A percentile compares a stretch with the other conserved stretches of the same genome.
Conservation (phyloP, 30 jellyfish, hydroid and myxozoan species). For the Calvadosia cruxmelitensis region DNA sequence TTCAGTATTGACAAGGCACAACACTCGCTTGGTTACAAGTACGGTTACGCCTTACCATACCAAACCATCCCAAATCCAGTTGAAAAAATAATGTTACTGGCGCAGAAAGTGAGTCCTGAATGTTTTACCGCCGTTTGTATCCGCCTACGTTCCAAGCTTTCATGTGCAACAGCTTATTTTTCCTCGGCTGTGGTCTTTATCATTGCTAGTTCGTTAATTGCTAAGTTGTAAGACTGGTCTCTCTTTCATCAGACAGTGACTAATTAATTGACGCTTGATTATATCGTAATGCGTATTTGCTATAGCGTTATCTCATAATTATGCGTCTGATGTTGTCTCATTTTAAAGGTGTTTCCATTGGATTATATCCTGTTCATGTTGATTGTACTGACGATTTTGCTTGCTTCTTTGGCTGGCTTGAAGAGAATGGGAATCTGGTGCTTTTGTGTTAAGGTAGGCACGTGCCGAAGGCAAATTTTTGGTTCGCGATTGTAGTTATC, state of each 20-base stretch:
- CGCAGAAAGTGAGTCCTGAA: constrained; percentile 34
- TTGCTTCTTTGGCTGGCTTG: constrained; percentile 71
- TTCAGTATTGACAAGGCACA: constrained; percentile 72
- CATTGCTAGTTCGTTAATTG: background rate
- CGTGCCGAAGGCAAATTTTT: too few relatives aligned
- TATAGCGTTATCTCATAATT: too few relatives aligned
- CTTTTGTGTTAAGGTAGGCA: constrained; percentile 69
- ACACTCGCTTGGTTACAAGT: constrained; percentile 72
- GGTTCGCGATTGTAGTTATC: too few relatives aligned
- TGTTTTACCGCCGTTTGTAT: background rate
- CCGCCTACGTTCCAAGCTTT: too few relatives aligned
- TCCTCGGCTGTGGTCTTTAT: background rate
- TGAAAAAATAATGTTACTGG: constrained; percentile 55
- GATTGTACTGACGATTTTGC: constrained; percentile 37
- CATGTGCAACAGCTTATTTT: background rate
- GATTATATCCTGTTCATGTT: constrained; percentile 57
- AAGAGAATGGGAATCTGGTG: constrained; percentile 87
- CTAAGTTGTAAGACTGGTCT: too few relatives aligned
- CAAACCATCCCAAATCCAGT: constrained; percentile 64
- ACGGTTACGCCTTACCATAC: constrained; percentile 74
- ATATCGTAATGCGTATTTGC: too few relatives aligned
- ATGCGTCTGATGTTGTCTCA: background rate
- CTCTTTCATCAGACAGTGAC: too few relatives aligned
- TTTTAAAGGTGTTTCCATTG: constrained; percentile 70
- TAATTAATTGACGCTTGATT: too few relatives aligned